Evolutionary conservation across 2,113 vertebrate genomes (phyloP).

Genomic region (Catharus fuscescens): DNA sequence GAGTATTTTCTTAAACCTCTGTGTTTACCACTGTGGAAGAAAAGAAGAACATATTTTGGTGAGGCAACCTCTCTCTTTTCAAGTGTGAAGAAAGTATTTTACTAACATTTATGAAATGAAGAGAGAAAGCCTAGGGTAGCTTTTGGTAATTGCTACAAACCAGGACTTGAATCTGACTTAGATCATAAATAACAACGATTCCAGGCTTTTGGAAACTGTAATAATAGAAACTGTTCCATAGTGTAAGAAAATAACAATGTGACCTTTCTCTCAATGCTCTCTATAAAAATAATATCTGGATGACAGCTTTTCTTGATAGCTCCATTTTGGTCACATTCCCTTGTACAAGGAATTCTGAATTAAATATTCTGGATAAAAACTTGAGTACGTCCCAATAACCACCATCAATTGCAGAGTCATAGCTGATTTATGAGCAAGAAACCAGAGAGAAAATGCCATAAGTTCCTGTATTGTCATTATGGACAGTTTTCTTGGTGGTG

Average conservation of each 20-base stretch:
- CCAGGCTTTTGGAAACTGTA: slow-evolving; percentile 42
- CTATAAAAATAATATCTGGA: slow-evolving; percentile 51
- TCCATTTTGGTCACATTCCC: slow-evolving; percentile 41
- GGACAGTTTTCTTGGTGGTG: neutral
- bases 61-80: neutral
- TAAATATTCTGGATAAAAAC: slow-evolving; percentile 18
- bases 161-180: slow-evolving; percentile 31
- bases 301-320: slow-evolving; percentile 53
- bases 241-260: slow-evolving; percentile 59
- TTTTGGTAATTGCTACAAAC: slow-evolving; percentile 33
- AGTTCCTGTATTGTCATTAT: neutral
- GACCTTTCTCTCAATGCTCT: slow-evolving; percentile 38
- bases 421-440: neutral
- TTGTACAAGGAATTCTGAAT: neutral
- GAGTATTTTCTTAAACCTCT: neutral
- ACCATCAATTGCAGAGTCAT: neutral
- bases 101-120: slow-evolving; percentile 10
- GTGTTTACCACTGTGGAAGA: neutral
- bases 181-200: slow-evolving; percentile 46
- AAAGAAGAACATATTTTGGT: neutral
- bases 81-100: slow-evolving; percentile 10
- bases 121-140: neutral
- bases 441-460: neutral
- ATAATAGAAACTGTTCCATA: slow-evolving; percentile 49
- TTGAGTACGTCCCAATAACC: neutral